A percentile compares a stretch with the other conserved stretches of the same genome.
Conservation (phyloP, 2,797 vertebrate species). For the Sebastes steindachneri region DNA sequence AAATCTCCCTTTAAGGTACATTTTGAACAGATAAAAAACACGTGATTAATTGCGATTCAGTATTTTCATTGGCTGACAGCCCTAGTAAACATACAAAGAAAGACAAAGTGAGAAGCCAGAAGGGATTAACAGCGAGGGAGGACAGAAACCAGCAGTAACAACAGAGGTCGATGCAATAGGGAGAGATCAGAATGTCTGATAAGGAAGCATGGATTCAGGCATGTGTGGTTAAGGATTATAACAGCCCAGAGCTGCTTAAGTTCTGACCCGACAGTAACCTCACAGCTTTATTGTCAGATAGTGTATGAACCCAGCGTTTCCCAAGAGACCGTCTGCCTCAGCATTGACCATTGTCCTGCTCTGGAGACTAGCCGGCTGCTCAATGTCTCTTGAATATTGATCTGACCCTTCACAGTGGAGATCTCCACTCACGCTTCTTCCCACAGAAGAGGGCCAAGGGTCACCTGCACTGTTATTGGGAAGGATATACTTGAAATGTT, state of each 20-base stretch:
- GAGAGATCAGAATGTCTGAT: constrained; percentile 52
- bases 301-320: constrained; percentile 53
- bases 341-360: constrained; percentile 51
- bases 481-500: constrained; percentile 23
- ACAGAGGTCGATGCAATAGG: constrained; percentile 30
- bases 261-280: constrained; percentile 49
- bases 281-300: constrained; percentile 52
- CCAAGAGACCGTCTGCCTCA: constrained; percentile 57
- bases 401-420: constrained; percentile 8
- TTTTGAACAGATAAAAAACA: too few species aligned
- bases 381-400: constrained; percentile 68
- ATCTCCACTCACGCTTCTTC: not conserved
- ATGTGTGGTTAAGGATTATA: constrained; percentile 19
- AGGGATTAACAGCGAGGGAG: constrained; percentile 20
- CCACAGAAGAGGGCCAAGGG: constrained; percentile 11
- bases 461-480: constrained; percentile 25
- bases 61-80: too few species aligned
- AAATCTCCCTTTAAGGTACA: too few species aligned
- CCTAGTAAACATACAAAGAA: not conserved
- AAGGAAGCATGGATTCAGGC: constrained; percentile 26
- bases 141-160: constrained; percentile 2
- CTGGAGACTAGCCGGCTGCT: constrained; percentile 37
- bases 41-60: too few species aligned
- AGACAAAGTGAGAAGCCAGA: not conserved
- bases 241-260: constrained; percentile 33